Base-by-base conservation (phyloP, 2,888 invertebrate genomes). In the Apotomis turbidana region DNA sequence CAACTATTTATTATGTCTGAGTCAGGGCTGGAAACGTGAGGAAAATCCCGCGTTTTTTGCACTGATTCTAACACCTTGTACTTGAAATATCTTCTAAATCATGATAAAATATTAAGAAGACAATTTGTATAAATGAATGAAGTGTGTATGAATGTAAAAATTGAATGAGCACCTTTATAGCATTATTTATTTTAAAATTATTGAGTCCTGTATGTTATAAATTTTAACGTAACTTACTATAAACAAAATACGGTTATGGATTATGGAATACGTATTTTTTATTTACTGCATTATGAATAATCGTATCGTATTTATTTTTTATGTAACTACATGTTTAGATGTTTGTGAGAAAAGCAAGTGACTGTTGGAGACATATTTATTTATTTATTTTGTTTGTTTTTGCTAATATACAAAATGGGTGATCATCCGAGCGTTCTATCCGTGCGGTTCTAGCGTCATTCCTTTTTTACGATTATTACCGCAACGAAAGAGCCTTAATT, bases 161-260 rank as follows among this genome's bases (percentile, higher is more conserved):
- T 55, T 68, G 62, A 63, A 6, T 68, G 68, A 68, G 68, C 62
- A 72, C 68, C 63, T 72, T 63, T 68, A 54, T 60, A 13, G 59
- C n/a, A 44, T 58, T 63, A 52, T 58, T 68, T 68, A 41, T 52
- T 72, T 57, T 68, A 57, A 61, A 55, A 44, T 27, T 41, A 27
- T 27, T 68, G 5, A 60, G 62, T 52, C 51, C 62, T 38, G 12
- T 51, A 58, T 49, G 51, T 68, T 52, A 49, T 61, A 62, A 49
- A 51, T 58, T 58, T 62, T 36, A 63, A 61, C 5, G 66, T 49
- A 66, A 60, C 64, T 12, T 4, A 71, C n/a, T 64, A 36, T 66
- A 69, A 41, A 44, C 44, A 59, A 38, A 13, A 46, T 57, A 64
- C 46, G 60, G 55, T 68, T 44, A 61, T 67, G 8, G 55, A 68